phyloP scores from a whole-genome alignment of 2,113 vertebrate species.

The Cathartes aura region DNA sequence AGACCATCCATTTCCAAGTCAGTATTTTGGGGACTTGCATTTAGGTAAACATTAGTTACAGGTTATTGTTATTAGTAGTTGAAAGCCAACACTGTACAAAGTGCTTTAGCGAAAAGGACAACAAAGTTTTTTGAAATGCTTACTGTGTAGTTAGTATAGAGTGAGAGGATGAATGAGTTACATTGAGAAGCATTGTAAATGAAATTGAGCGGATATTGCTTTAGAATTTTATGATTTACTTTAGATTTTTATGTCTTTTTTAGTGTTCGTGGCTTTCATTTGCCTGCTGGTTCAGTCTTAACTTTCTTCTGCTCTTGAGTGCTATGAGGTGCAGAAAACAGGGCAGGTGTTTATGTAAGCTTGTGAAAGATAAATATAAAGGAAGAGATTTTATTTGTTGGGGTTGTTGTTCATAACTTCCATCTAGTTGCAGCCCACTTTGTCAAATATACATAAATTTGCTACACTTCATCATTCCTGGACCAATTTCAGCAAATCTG shows the following conservation, averaged over 20 bases:
- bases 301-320: not conserved
- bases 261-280: not conserved
- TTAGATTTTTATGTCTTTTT: not conserved
- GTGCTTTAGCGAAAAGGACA: not conserved
- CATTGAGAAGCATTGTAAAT: not conserved
- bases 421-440: not conserved
- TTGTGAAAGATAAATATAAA: not conserved
- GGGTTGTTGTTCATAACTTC: not conserved
- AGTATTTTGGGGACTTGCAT: not conserved
- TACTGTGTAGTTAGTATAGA: not conserved
- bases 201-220: not conserved
- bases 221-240: not conserved
- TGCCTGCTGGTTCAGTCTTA: not conserved
- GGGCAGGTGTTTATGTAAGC: not conserved
- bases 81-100: not conserved
- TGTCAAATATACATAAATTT: not conserved
- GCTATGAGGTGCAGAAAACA: not conserved
- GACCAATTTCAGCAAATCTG: not conserved
- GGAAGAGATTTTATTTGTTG: not conserved
- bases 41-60: not conserved
- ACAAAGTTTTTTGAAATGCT: not conserved
- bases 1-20: conserved; percentile 35
- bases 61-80: conserved; percentile 36
- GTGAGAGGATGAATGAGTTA: not conserved
- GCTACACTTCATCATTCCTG: not conserved